These are phyloP conservation scores for Acrocephalus arundinaceus DNA, from an alignment of 2,113 vertebrate genomes.

Conservation along the genomic window DNA sequence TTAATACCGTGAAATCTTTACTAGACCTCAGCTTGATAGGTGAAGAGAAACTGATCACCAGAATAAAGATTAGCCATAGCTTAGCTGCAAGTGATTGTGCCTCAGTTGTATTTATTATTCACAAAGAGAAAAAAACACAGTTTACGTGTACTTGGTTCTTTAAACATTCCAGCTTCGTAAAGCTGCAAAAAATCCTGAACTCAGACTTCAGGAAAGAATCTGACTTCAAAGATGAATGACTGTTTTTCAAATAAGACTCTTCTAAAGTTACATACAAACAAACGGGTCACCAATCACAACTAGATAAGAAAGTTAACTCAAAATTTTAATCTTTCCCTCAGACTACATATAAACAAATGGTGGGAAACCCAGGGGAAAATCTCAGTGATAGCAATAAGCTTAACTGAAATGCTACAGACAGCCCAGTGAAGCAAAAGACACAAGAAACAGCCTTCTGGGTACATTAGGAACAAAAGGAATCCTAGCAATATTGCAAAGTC, in stretches of 20 bases:
- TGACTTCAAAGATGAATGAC: not conserved
- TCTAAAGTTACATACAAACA: not conserved
- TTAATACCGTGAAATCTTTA: not conserved
- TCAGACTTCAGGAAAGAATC: not conserved
- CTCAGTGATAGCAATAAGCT: not conserved
- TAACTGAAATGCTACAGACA: not conserved
- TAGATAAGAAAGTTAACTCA: not conserved
- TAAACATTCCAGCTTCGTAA: not conserved
- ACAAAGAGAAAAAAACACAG: not conserved
- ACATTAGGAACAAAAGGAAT: conserved; percentile 7
- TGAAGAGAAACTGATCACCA: not conserved
- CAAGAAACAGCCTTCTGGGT: not conserved
- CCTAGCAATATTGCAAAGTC: not conserved
- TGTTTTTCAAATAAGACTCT: not conserved
- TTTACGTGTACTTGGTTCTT: not conserved
- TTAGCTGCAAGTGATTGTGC: not conserved
- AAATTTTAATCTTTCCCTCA: not conserved
- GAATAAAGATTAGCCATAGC: not conserved
- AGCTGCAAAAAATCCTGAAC: not conserved
- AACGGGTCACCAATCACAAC: not conserved
- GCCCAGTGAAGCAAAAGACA: not conserved
- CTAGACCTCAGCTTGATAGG: not conserved
- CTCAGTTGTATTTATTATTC: not conserved
- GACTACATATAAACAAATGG: not conserved
- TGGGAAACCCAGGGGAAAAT: not conserved